Evolutionary conservation across 2,797 vertebrate genomes (phyloP).

Genomic region (Sternarchorhynchus goeldii): DNA sequence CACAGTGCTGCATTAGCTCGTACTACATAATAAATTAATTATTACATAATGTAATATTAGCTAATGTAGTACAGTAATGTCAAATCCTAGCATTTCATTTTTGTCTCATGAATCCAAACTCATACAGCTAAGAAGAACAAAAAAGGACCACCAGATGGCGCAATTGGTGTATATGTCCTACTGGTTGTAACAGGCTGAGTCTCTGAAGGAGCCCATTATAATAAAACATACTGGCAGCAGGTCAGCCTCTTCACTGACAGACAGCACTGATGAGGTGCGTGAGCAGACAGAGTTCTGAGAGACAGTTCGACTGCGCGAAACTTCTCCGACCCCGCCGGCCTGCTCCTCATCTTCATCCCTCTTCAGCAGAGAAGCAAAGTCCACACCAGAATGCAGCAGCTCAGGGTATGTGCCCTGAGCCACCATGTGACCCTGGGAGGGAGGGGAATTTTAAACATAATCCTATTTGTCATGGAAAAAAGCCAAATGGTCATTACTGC

Average conservation of each 20-base stretch:
- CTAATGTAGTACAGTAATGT: too few relatives aligned
- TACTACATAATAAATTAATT: too few relatives aligned
- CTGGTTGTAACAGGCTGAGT: not conserved
- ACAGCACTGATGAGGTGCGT: constrained; percentile 80
- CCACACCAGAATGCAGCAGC: constrained; percentile 86
- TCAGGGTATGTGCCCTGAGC: constrained; percentile 87
- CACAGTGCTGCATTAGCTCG: too few relatives aligned
- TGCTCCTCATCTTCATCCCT: constrained; percentile 82
- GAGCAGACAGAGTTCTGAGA: constrained; percentile 87
- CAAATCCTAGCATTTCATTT: too few relatives aligned
- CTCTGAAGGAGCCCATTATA: not conserved
- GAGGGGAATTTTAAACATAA: not conserved
- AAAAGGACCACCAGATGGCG: constrained; percentile 19
- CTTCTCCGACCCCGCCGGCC: constrained; percentile 62
- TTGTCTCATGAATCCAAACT: too few relatives aligned
- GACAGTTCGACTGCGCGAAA: constrained; percentile 76
- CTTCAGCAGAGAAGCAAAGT: constrained; percentile 91
- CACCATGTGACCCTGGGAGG: constrained; percentile 85
- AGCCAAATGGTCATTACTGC: too few relatives aligned
- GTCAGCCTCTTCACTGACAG: constrained; percentile 81
- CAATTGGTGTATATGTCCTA: not conserved
- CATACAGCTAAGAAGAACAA: too few relatives aligned
- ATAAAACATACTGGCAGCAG: constrained; percentile 73
- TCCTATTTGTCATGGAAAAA: too few relatives aligned
- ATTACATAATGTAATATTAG: too few relatives aligned